Base-by-base conservation (phyloP, 2,113 vertebrate species). In the Guaruba guarouba region DNA sequence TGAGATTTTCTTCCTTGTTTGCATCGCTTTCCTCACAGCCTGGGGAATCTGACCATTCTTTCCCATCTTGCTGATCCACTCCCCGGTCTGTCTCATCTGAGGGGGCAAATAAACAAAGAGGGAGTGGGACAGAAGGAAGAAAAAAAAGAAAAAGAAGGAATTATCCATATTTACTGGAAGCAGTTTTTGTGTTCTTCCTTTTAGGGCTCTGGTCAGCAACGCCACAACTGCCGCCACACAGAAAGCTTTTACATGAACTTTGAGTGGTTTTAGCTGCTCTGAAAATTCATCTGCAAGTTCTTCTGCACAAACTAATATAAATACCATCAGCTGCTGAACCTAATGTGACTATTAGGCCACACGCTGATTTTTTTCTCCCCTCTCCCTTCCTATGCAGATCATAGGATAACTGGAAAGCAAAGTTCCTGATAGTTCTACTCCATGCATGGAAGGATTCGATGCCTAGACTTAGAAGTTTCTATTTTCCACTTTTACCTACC, bases 31-130 rank as follows among this genome's bases (percentile, higher is more conserved):
- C 98, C 85, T 99, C 99, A 29, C 98, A 99, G 84, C 97, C 98
- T 0, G 98, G 96, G 20, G 98, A 98, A 14, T 81, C 52, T 2
- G 97, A 97, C 14, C 98, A 93, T 13, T 88, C 97, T 44, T 98
- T 98, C 16, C 99, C 99, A 13, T 99, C 99, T 52, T 96, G 97
- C 86, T 99, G 99, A 96, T 99, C 99, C 12, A 99, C 99, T 10
- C 99, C 99, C 29, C 97, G 98, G 95, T 99, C 99, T 0, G 97
- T 92, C 84, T 98, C 98, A 52, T 98, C 98, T 98, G 81, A 8
- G 18, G 33, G 3, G 15, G 25, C 22, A 93, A 61, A 61, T 7
- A 75, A 78, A 86, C 6, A 62, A 59, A 41, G 51, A 11, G 17
- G 33, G 23, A 68, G 55, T 17, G 67, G 18, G 44, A 16, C 59